Base-by-base conservation (phyloP, 2,888 invertebrate species). In the Didymodactylos carnosus region DNA sequence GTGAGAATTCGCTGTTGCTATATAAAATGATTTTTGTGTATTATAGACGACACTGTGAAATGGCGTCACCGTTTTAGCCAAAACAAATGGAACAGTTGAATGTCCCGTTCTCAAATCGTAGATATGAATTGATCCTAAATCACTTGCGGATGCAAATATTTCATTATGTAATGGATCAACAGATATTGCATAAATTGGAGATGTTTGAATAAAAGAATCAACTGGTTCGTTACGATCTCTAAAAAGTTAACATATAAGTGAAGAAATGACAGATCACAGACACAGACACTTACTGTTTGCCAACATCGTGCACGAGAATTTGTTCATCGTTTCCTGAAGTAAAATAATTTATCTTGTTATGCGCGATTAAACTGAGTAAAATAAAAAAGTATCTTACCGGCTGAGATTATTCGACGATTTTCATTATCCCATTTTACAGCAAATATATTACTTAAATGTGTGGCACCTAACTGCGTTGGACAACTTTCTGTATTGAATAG, bases 401-500 rank as follows among this genome's bases (percentile, higher is more conserved):
- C 94, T 39, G 94, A 94, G 81, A 90, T 91, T 77, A 94, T 87
- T 83, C 88, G 89, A 29, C 87, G 86, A 80, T 90, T 90, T 75
- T 87, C 87, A 76, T 87, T 88, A 79, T 92, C 90, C 80, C 94
- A 91, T 40, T 90, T 90, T 23, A 94, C 86, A 80, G 93, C 92
- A 82, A 95, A 95, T 78, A 94, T 92, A 83, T 94, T 94, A 81
- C 93, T 93, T 78, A 88, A 87, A 82, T 94, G 94, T 77, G 90
- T 88, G 19, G 89, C 89, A 78, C 88, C 88, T 91, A 94, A 91
- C 3, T 78, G 78, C 6, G 75, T 76, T 0, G 86, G 85, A 2
- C 87, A 84, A 53, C 85, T 90, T 88, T 87, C 86, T 41, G 91
- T 86, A 80, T 89, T 88, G 10, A 70, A 70, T 6, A 70, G 25